phyloP scores from a whole-genome alignment of 2,113 vertebrate genomes.

The Holacanthus passer region DNA sequence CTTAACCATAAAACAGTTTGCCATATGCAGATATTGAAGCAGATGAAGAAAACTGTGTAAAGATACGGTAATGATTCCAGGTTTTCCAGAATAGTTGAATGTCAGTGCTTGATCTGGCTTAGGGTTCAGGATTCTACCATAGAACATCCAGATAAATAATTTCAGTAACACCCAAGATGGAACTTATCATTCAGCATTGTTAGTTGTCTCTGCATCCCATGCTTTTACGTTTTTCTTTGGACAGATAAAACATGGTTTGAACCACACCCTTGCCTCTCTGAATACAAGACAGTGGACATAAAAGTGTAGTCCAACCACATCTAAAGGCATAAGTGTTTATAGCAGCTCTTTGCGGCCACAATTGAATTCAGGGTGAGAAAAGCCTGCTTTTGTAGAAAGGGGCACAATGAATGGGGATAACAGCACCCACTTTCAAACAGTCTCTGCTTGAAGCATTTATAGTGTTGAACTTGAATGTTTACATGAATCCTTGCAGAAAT shows the following conservation, averaged over 20 bases:
- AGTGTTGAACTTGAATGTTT: neutral
- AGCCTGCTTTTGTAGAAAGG: neutral
- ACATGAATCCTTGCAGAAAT: neutral
- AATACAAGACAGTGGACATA: neutral
- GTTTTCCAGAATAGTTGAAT: neutral
- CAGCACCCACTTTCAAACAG: neutral
- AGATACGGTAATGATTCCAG: no score
- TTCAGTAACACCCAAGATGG: neutral
- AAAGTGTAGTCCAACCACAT: neutral
- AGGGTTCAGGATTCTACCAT: no score
- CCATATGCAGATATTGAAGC: neutral
- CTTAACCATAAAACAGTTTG: neutral
- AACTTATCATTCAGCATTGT: neutral
- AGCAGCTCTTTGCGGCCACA: neutral
- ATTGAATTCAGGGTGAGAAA: neutral
- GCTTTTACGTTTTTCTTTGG: neutral
- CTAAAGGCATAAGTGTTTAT: neutral
- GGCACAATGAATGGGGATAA: neutral
- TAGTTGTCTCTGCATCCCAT: neutral
- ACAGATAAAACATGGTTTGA: neutral
- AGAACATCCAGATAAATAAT: neutral
- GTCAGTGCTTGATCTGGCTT: no score
- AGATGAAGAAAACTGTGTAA: no score
- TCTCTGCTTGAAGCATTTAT: neutral
- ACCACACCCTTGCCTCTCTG: neutral